Conservation (phyloP, 2,113 vertebrate genomes). For the Ptilorrhoa leucosticta region DNA sequence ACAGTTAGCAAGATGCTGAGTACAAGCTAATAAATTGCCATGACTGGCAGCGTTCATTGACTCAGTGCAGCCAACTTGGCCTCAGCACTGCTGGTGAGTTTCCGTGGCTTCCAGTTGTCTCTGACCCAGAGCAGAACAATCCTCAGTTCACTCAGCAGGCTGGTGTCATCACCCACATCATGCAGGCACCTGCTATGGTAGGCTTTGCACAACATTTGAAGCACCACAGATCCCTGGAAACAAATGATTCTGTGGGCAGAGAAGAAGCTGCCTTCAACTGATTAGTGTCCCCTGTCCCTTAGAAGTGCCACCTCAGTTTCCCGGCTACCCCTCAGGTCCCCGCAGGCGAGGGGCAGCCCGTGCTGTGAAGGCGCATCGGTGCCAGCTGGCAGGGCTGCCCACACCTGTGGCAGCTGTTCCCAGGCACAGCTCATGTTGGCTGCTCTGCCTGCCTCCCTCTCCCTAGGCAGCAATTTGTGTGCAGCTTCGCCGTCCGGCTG, state of each 20-base stretch:
- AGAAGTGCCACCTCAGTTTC: background rate
- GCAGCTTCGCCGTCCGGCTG: background rate
- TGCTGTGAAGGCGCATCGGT: background rate
- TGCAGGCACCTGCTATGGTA: fast-evolving
- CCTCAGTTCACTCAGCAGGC: background rate
- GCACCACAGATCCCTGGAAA: background rate
- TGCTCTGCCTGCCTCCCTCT: background rate
- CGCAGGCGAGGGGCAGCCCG: fast-evolving
- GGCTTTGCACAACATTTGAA: background rate
- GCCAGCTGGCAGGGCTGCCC: background rate
- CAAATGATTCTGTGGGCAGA: background rate
- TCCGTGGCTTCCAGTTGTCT: background rate
- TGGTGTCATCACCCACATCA: background rate
- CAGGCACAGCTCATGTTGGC: background rate
- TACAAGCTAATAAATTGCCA: background rate
- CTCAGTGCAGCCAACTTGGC: background rate
- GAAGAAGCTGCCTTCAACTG: background rate
- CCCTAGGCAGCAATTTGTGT: background rate
- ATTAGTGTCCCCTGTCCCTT: background rate
- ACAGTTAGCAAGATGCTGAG: background rate
- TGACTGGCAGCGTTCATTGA: background rate
- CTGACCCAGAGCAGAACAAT: background rate
- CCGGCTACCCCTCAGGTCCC: fast-evolving
- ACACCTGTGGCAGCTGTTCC: background rate
- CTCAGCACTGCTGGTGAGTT: background rate